Base-by-base conservation (phyloP, 53 echinoderm and acorn worm species). In the Patiria pectinifera region DNA sequence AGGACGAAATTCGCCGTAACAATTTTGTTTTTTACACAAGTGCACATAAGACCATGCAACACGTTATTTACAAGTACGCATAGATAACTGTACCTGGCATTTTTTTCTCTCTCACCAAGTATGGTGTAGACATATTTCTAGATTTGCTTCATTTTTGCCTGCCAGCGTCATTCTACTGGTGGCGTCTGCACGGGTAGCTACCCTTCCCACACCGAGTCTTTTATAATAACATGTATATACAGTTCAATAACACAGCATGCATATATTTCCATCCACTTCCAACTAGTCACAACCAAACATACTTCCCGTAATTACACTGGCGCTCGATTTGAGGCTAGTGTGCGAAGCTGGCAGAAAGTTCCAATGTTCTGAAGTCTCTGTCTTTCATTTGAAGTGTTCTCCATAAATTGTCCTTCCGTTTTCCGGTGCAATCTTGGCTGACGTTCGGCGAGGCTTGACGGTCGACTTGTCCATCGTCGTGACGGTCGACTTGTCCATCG, bases 321-420 rank as follows among this genome's bases (percentile, higher is more conserved):
- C 83, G 83, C 91, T 91, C 90, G 21, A 88, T 94, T 94, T 94
- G 94, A 92, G 92, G 47, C 78, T 11, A 26, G 23, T 18, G n/a
- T n/a, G 80, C 26, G 5, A 79, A 19, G 46, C 7, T 24, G 8
- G 80, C 45, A 3, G 80, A 44, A 16, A 18, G 45, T 47, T 24
- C 48, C 25, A 24, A 76, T 24, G 14, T 19, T 13, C 26, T 44
- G 16, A 35, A 15, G 76, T 90, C 89, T 89, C 71, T 59, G 62
- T 59, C 83, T 84, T 86, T 78, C 23, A 78, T 47, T 80, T 91
- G 91, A 80, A 80, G 75, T 70, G 45, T 18, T 48, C 79, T 83
- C 82, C 53, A 19, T 19, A 23, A 26, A 18, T 66, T 85, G 8
- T 83, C 84, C 71, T 46, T 43, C 63, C 66, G 60, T 21, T 35